These are phyloP conservation scores for Dimorphilus gyrociliatus DNA, from an alignment of 2,888 invertebrate species.

Conservation along the genomic window DNA sequence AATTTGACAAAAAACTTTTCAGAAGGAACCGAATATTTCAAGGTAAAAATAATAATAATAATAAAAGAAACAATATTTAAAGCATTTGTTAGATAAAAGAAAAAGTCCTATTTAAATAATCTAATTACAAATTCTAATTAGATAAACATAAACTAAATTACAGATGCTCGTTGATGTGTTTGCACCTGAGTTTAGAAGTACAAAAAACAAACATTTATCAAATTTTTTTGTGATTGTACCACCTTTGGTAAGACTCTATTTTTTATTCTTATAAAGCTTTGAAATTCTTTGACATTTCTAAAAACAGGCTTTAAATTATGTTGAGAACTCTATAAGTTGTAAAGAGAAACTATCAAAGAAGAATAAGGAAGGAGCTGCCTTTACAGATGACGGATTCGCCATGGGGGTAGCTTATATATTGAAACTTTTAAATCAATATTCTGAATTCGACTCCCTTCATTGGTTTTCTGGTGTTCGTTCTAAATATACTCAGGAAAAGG, in stretches of 20 bases:
- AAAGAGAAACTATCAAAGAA: slow-evolving; percentile 85
- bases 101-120: too few species aligned
- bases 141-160: too few species aligned
- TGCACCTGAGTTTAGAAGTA: slow-evolving; percentile 65
- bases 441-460: slow-evolving; percentile 73
- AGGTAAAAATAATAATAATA: slow-evolving; percentile 32
- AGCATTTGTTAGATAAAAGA: too few species aligned
- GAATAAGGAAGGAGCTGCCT: slow-evolving; percentile 66
- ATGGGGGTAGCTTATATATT: slow-evolving; percentile 83
- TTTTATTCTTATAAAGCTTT: too few species aligned
- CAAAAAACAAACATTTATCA: slow-evolving; percentile 68
- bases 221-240: slow-evolving; percentile 87
- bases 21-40: slow-evolving; percentile 72
- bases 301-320: slow-evolving; percentile 78
- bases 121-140: too few species aligned
- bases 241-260: slow-evolving; percentile 46
- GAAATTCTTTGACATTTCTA: background rate
- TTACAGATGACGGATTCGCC: slow-evolving; percentile 95
- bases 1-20: slow-evolving; percentile 66
- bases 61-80: slow-evolving; percentile 1
- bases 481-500: slow-evolving; percentile 51
- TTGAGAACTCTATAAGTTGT: slow-evolving; percentile 74
- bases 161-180: slow-evolving; percentile 78
- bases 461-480: slow-evolving; percentile 79
- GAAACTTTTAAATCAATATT: slow-evolving; percentile 67